Evolutionary conservation across 2,797 vertebrate species (phyloP), one percentile per base, ranked within the genome.

Genomic region (Glossophaga mutica): DNA sequence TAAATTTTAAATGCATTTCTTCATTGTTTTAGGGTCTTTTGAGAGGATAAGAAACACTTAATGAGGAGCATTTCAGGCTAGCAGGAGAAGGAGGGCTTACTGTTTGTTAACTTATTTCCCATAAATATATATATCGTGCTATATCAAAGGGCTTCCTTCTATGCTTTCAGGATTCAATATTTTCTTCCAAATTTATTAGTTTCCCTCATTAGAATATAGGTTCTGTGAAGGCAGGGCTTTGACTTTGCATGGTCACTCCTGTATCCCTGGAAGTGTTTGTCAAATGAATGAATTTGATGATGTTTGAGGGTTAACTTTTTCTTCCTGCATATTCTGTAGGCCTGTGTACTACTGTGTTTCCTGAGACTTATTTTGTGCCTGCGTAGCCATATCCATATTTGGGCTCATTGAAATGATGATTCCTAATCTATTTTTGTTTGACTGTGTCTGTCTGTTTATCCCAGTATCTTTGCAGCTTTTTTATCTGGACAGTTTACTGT

Each of bases 1-100:
- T 94, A 65, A 12, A 67, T 77, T 91, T 97, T 94, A 90, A 86
- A 76, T 94, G 16, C 37, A 82, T 48, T 78, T 94, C 26, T 88
- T n/a, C 59, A 26, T 57, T 39, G 15, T 59, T 57, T 92, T 26
- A 85, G 44, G 37, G 3, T 70, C 22, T 52, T 24, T 82, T 90
- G 55, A 92, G 73, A 90, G n/a, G 32, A 39, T 67, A 68, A 89
- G 82, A 70, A 87, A 22, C 26, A 65, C 4, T 65, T 87, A 83
- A 52, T 91, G 86, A 68, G 37, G 59, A 79, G 37, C 14, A 86
- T 32, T 83, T 91, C 57, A 93, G 86, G n/a, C 26, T 57, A 55
- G 52, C 52, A 57, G 48, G 74, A 19, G 37, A 21, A 32, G 34
- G 5, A 65, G n/a, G 50, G 67, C 8, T 92, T 96, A 85, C 65